Conservation (phyloP, 2,888 invertebrate genomes). For the Dasysyrphus albostriatus region DNA sequence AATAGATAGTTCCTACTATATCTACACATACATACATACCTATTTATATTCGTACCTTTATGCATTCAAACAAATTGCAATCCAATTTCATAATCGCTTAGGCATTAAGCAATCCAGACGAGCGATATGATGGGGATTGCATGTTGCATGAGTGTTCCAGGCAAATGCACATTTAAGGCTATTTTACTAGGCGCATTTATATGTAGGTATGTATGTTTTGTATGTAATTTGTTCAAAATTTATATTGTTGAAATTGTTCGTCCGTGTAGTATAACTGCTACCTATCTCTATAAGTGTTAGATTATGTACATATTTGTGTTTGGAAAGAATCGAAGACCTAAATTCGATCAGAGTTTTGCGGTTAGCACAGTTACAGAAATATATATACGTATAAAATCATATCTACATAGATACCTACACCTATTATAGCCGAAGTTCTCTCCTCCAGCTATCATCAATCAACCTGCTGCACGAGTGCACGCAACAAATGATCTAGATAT, state of each 20-base stretch:
- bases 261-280: constrained; percentile 7
- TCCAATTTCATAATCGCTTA: constrained; percentile 68
- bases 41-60: not conserved
- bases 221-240: constrained; percentile 33
- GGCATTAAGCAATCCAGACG: constrained; percentile 55
- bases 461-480: constrained; percentile 45
- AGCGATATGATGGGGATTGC: constrained; percentile 44
- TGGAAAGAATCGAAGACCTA: constrained; percentile 58
- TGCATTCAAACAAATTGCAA: constrained; percentile 39
- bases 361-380: constrained; percentile 14
- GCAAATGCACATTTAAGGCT: constrained; percentile 64
- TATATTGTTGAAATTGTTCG: constrained; percentile 45
- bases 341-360: constrained; percentile 61
- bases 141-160: constrained; percentile 60
- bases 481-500: constrained; percentile 69
- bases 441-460: constrained; percentile 34
- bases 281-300: not conserved
- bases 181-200: not conserved
- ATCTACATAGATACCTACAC: not conserved
- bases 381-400: too few species aligned
- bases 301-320: not conserved
- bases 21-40: too few species aligned
- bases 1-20: constrained; percentile 5
- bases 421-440: constrained; percentile 20
- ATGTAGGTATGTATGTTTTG: not conserved